A percentile compares a stretch with the other conserved stretches of the same genome.
Conservation (phyloP, 1,140 invertebrate genomes). For the Callitettix versicolor region DNA sequence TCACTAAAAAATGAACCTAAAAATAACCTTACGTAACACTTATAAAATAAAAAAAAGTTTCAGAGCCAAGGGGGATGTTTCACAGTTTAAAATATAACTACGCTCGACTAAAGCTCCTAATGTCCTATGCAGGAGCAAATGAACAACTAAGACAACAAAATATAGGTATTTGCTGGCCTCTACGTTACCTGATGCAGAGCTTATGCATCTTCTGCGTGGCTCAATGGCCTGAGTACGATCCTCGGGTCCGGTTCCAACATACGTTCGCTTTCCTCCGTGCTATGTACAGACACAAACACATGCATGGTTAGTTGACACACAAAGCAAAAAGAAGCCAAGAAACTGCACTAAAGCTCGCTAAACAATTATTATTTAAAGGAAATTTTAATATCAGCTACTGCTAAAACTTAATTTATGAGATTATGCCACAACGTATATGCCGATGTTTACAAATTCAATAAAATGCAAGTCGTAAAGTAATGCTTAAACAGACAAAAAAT, state of each 20-base stretch:
- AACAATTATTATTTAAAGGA: background rate
- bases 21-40: no score
- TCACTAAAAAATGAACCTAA: no score
- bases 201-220: conserved; percentile 39
- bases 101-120: background rate
- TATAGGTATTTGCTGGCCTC: no score
- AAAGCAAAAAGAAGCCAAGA: conserved; percentile 2
- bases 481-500: no score
- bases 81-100: background rate
- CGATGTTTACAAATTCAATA: no score
- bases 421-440: no score
- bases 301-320: conserved; percentile 9
- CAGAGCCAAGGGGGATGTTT: no score
- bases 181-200: no score
- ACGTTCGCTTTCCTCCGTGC: conserved; percentile 53
- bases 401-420: background rate
- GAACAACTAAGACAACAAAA: background rate
- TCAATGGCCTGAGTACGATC: conserved; percentile 46
- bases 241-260: conserved; percentile 53
- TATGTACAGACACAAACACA: conserved; percentile 31
- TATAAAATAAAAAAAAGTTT: no score
- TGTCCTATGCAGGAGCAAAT: background rate
- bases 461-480: no score
- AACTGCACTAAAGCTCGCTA: background rate
- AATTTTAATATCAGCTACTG: background rate